Conservation (phyloP, 2,797 vertebrate genomes). For the Lagodon rhomboides region DNA sequence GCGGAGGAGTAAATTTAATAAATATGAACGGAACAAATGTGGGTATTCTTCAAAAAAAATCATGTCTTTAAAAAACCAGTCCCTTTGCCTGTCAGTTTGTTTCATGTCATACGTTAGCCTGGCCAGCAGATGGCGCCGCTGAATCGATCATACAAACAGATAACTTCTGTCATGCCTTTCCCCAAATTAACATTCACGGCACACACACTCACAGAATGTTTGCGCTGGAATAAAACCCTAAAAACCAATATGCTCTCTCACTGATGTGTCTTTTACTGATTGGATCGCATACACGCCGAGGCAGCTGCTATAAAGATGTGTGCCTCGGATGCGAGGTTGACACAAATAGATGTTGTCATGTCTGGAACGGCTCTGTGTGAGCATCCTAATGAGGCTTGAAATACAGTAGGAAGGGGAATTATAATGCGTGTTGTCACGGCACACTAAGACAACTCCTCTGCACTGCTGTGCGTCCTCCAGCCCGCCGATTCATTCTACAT, state of each 20-base stretch:
- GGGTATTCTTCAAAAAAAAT: not conserved
- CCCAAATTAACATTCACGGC: slow-evolving; percentile 58
- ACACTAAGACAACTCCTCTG: slow-evolving; percentile 33
- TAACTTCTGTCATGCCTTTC: slow-evolving; percentile 26
- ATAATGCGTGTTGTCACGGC: slow-evolving; percentile 14
- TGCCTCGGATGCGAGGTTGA: slow-evolving; percentile 11
- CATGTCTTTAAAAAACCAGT: not conserved
- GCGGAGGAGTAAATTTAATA: slow-evolving; percentile 61
- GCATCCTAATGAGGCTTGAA: slow-evolving; percentile 37
- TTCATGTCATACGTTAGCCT: slow-evolving; percentile 9
- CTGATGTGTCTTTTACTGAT: slow-evolving; percentile 21
- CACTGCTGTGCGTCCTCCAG: slow-evolving; percentile 7
- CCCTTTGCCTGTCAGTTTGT: not conserved
- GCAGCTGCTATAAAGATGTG: not conserved
- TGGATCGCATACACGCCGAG: not conserved
- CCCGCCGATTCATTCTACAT: slow-evolving; percentile 39
- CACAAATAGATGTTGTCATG: slow-evolving; percentile 32
- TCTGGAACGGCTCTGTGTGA: slow-evolving; percentile 23
- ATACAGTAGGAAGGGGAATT: slow-evolving; percentile 20
- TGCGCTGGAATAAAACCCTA: slow-evolving; percentile 65
- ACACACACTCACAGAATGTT: slow-evolving; percentile 44
- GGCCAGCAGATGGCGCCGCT: slow-evolving; percentile 79
- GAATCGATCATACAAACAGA: slow-evolving; percentile 22
- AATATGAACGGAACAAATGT: not conserved
- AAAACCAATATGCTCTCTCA: slow-evolving; percentile 17